Conservation (phyloP, 2,797 vertebrate species). For the Erethizon dorsatum region DNA sequence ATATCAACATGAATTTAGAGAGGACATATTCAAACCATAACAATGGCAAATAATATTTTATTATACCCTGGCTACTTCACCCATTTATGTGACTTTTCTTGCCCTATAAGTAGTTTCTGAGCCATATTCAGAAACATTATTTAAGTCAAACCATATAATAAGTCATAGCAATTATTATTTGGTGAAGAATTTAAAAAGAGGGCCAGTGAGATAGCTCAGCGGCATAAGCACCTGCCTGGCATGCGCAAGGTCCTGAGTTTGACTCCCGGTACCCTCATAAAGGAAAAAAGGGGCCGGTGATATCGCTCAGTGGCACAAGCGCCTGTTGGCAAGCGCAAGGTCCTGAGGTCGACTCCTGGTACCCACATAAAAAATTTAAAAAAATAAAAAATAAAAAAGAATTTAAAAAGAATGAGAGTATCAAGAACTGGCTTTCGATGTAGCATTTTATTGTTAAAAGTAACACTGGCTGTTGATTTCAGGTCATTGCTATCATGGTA, state of each 20-base stretch:
- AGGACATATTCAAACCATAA: neutral
- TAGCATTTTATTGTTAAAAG: conserved; percentile 23
- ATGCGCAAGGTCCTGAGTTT: too few relatives aligned
- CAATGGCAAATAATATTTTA: neutral
- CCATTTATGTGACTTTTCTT: neutral
- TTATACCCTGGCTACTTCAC: neutral
- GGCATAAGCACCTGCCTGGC: too few relatives aligned
- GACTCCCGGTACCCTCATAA: too few relatives aligned
- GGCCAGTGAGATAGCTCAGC: too few relatives aligned
- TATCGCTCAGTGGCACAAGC: too few relatives aligned
- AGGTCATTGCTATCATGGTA: neutral
- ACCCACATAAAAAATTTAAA: too few relatives aligned
- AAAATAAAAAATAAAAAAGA: neutral
- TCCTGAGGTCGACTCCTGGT: too few relatives aligned
- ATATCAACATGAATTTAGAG: neutral
- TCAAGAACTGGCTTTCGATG: neutral
- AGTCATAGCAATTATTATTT: neutral
- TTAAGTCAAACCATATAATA: neutral
- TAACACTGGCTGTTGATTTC: neutral
- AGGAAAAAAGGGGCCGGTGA: too few relatives aligned
- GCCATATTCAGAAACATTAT: neutral
- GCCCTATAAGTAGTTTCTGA: neutral
- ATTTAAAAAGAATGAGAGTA: conserved; percentile 4
- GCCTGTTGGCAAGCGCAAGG: too few relatives aligned
- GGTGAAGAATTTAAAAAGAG: neutral